These are phyloP conservation scores for Tauraco hartlaubi DNA, from an alignment of 2,797 vertebrate species.

Conservation along the genomic window DNA sequence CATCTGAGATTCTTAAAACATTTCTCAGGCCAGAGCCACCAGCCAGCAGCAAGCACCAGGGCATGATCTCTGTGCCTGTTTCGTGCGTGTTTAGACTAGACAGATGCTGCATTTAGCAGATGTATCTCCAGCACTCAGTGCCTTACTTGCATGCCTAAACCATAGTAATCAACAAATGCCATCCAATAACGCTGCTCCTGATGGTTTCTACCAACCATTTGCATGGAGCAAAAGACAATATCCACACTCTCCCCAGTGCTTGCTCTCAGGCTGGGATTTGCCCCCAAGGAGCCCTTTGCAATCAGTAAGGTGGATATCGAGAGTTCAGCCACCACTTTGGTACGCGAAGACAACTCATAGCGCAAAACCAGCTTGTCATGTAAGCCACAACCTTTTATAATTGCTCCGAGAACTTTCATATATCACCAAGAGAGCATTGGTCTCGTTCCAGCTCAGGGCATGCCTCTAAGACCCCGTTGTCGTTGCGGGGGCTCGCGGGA, in stretches of 20 bases:
- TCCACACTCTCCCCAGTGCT: fast-evolving
- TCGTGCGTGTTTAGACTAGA: neutral
- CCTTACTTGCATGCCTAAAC: neutral
- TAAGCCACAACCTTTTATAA: neutral
- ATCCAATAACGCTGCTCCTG: neutral
- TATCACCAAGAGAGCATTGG: fast-evolving
- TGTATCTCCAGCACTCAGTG: neutral
- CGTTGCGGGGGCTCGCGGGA: fast-evolving
- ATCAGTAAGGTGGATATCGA: neutral
- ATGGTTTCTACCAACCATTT: fast-evolving
- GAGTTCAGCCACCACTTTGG: neutral
- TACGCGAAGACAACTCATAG: fast-evolving
- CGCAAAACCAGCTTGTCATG: neutral
- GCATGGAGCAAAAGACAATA: neutral
- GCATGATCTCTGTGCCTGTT: neutral
- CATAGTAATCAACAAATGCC: neutral
- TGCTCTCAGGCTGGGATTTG: neutral
- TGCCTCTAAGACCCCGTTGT: fast-evolving
- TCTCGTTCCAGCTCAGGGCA: fast-evolving
- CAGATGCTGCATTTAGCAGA: neutral
- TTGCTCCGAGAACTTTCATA: neutral
- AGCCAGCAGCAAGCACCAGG: neutral
- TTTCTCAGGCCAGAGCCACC: neutral
- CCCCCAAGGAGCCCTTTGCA: neutral
- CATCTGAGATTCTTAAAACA: neutral